A percentile compares a stretch with the other conserved stretches of the same genome.
phyloP scores from a whole-genome alignment of 2,888 invertebrate species.

The Drosophila bunnanda region DNA sequence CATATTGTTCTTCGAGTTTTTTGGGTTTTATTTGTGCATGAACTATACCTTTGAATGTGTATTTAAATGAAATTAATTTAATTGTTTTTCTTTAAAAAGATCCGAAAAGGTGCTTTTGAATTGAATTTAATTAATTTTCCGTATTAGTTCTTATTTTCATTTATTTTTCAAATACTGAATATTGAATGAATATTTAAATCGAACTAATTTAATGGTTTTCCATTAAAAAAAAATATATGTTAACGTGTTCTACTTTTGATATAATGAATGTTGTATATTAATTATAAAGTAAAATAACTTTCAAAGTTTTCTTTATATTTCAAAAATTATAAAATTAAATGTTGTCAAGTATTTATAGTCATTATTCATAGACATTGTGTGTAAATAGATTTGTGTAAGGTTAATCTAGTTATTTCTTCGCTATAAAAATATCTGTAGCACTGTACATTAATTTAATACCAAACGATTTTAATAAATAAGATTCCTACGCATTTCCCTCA shows the following conservation, averaged over 20 bases:
- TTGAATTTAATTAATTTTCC: accelerated
- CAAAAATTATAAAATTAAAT: background rate
- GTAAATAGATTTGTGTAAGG: background rate
- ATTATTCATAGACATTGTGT: background rate
- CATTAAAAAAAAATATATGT: too few species aligned
- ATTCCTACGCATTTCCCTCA: too few species aligned
- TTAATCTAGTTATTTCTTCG: accelerated
- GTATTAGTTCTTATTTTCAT: too few species aligned
- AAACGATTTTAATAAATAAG: too few species aligned
- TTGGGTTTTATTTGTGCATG: background rate
- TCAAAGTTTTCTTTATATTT: too few species aligned
- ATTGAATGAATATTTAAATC: too few species aligned
- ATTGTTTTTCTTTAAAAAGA: background rate
- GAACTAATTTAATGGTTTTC: too few species aligned
- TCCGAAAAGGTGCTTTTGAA: accelerated
- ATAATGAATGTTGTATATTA: too few species aligned
- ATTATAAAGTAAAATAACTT: background rate
- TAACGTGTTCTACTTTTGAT: too few species aligned
- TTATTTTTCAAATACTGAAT: too few species aligned
- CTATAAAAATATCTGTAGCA: background rate
- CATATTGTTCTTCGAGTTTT: background rate
- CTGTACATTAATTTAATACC: background rate
- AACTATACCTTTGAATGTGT: background rate
- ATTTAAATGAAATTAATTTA: background rate
- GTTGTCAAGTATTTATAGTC: background rate